phyloP scores from a whole-genome alignment of 2,113 vertebrate genomes.

The Dascyllus trimaculatus region DNA sequence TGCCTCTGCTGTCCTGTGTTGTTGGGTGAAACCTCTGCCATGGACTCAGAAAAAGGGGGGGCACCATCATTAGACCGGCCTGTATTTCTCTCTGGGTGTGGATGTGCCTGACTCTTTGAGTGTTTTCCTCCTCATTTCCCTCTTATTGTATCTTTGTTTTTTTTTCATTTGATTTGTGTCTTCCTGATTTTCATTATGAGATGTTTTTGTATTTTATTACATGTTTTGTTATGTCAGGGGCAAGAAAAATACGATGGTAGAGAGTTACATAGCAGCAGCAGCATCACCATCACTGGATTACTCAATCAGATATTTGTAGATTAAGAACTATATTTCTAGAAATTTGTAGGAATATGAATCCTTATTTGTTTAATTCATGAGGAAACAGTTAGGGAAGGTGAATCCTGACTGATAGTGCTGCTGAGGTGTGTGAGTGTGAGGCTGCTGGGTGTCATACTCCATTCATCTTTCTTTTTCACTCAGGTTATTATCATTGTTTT shows the following conservation, averaged over 20 bases:
- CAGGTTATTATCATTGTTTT: slow-evolving; percentile 79
- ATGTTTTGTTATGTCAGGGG: slow-evolving; percentile 4
- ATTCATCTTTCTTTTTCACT: slow-evolving; percentile 79
- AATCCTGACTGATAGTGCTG: not conserved
- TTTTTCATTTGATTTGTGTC: slow-evolving; percentile 56
- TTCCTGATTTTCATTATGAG: slow-evolving; percentile 47
- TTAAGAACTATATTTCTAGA: not conserved
- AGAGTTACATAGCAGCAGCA: not conserved
- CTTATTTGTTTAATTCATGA: not conserved
- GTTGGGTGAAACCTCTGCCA: slow-evolving; percentile 71
- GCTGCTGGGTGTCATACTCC: slow-evolving; percentile 60
- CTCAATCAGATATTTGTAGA: not conserved
- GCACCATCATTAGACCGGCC: slow-evolving; percentile 82
- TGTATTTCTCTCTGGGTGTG: slow-evolving; percentile 67
- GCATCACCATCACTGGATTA: slow-evolving; percentile 1
- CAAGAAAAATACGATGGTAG: slow-evolving; percentile 9
- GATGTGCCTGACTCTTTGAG: slow-evolving; percentile 55
- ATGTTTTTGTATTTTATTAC: slow-evolving; percentile 42
- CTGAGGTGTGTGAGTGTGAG: slow-evolving; percentile 37
- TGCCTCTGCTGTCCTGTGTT: slow-evolving; percentile 73
- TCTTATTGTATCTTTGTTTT: slow-evolving; percentile 70
- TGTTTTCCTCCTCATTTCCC: slow-evolving; percentile 69
- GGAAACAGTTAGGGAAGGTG: not conserved
- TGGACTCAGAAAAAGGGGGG: slow-evolving; percentile 72
- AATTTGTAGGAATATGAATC: not conserved